A percentile compares a stretch with the other conserved stretches of the same genome.
Conservation (phyloP, 2,888 invertebrate genomes). For the Euspilapteryx auroguttella region DNA sequence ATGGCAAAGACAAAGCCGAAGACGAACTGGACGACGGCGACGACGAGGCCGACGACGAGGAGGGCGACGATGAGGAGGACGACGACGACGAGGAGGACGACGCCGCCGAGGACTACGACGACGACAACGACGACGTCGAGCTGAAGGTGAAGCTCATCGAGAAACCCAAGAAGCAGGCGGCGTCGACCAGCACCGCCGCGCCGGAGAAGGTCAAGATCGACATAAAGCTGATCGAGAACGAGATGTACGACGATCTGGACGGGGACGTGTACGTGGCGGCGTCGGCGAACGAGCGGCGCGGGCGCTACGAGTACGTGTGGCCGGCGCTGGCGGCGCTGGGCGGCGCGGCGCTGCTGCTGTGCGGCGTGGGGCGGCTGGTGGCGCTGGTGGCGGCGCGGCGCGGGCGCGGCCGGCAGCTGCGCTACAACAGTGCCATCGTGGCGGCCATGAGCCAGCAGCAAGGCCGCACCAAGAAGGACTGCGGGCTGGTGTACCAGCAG, state of each 20-base stretch:
- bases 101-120: constrained; percentile 26
- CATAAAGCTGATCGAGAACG: constrained; percentile 33
- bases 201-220: constrained; percentile 23
- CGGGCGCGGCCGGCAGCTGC: constrained; percentile 31
- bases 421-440: constrained; percentile 55
- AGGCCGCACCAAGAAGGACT: constrained; percentile 66
- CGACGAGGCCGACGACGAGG: constrained; percentile 32
- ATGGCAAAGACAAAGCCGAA: constrained; percentile 29
- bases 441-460: constrained; percentile 58
- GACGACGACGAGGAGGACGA: constrained; percentile 28
- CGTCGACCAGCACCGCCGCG: constrained; percentile 9
- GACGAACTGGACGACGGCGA: constrained; percentile 15
- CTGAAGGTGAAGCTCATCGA: constrained; percentile 39
- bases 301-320: constrained; percentile 55
- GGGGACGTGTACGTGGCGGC: constrained; percentile 25
- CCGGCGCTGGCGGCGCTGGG: constrained; percentile 62
- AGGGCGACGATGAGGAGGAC: constrained; percentile 26
- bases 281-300: constrained; percentile 36
- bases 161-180: constrained; percentile 14
- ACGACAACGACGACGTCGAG: constrained; percentile 34
- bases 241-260: constrained; percentile 21
- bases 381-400: constrained; percentile 32
- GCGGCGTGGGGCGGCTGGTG: constrained; percentile 56
- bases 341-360: constrained; percentile 55
- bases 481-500: constrained; percentile 76